Evolutionary conservation across 1,140 invertebrate genomes (phyloP), one percentile per base, ranked within the genome.

Genomic region (Calliopsis andreniformis): DNA sequence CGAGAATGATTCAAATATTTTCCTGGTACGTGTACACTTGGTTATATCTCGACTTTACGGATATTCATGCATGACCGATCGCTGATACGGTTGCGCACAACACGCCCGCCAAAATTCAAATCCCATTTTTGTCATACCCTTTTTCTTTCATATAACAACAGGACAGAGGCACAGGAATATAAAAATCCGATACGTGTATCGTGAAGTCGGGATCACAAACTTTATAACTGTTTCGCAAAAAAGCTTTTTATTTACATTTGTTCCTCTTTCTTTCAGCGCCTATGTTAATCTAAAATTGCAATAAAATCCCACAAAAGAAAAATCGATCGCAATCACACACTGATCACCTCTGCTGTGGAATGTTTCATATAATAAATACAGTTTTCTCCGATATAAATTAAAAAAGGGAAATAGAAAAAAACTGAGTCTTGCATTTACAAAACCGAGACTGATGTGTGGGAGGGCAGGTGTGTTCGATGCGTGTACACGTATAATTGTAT

Each of bases 241-340:
- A 80, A 85, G 78, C 77, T 72, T 85, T 82, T 84, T 85, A 85
- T 85, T 84, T 85, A 85, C 82, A 85, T 76, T 84, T 85, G 82
- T 85, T 84, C 58, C 67, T 70, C 69, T 75, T 71, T 70, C 45
- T 59, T 84, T 73, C 35, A 78, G 83, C 78, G 64, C 70, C n/a
- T 84, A 84, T 76, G n/a, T 77, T 63, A 85, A 84, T 81, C 79
- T 85, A 85, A 78, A 85, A 85, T 79, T 81, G 83, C 83, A 81
- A 81, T 85, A 68, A 84, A 81, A 84, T 85, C 61, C 83, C 78
- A 85, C 82, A 51, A 43, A 73, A 67, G 63, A 78, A 67, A 66
- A 73, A 69, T 66, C 67, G 80, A 69, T 83, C 78, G 70, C 83
- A 67, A 20, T 80, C 78, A 68, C 78, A 68, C 55, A 73, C 73